Percentiles rank a stretch among this genome's conserved stretches.
Conservation (phyloP, 1,140 invertebrate species). For the Brachionus rubens region DNA sequence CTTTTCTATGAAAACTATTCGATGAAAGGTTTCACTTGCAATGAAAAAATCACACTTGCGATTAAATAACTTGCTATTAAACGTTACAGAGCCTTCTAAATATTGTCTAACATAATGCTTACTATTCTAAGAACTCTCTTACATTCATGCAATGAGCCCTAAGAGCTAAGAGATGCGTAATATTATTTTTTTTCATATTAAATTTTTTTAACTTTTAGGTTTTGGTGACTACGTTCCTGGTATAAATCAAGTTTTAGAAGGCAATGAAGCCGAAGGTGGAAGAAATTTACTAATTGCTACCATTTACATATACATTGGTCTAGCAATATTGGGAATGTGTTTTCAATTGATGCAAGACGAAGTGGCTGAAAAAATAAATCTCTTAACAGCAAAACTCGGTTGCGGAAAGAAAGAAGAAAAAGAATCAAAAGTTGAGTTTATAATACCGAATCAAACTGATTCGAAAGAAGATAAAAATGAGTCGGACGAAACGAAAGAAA, state of each 20-base stretch:
- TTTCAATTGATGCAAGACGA: slow-evolving; percentile 44
- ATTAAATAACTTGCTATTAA: no score
- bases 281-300: slow-evolving; percentile 8
- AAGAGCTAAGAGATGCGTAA: no score
- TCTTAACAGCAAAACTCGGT: not conserved
- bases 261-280: slow-evolving; percentile 38
- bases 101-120: no score
- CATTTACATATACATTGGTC: slow-evolving; percentile 29
- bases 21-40: no score
- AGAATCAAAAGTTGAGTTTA: not conserved
- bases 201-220: not conserved
- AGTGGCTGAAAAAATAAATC: slow-evolving; percentile 9
- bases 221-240: slow-evolving; percentile 47
- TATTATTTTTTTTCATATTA: no score
- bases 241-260: not conserved
- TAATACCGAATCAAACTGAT: not conserved
- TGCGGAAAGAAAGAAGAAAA: not conserved
- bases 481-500: not conserved
- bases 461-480: not conserved
- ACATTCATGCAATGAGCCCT: no score
- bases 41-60: no score
- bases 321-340: slow-evolving; percentile 46
- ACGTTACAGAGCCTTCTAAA: no score
- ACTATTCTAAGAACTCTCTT: no score
- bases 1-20: no score